Percentiles rank a stretch among this genome's conserved stretches.
These are phyloP conservation scores for Hecatera dysodea DNA, from an alignment of 2,888 invertebrate species.

Conservation along the genomic window DNA sequence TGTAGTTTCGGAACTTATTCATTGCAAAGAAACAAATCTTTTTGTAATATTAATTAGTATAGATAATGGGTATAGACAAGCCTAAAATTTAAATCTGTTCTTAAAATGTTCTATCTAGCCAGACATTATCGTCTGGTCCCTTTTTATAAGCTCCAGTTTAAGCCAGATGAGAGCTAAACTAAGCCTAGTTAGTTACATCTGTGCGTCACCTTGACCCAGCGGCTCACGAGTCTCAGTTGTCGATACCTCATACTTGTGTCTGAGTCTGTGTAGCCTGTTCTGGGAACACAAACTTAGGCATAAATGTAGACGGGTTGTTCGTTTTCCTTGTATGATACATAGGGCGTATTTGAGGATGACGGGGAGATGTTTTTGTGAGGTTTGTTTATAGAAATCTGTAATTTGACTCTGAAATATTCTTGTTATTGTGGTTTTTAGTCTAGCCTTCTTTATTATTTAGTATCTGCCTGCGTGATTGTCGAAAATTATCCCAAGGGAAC, in stretches of 20 bases:
- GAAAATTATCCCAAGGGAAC: too few relatives aligned
- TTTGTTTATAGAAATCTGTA: not conserved
- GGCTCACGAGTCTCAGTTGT: slow-evolving; percentile 24
- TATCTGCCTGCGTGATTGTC: too few relatives aligned
- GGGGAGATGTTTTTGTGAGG: not conserved
- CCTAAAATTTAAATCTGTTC: too few relatives aligned
- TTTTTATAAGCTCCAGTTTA: slow-evolving; percentile 4
- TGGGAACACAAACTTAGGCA: slow-evolving; percentile 19
- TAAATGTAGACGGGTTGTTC: slow-evolving; percentile 18
- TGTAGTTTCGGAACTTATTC: too few relatives aligned
- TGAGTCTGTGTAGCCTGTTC: slow-evolving; percentile 35
- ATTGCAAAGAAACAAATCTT: too few relatives aligned
- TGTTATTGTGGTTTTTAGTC: slow-evolving; percentile 2
- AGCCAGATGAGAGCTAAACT: slow-evolving; percentile 7
- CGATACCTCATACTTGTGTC: slow-evolving; percentile 37
- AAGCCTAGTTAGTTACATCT: slow-evolving; percentile 37
- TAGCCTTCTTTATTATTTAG: too few relatives aligned
- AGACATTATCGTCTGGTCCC: not conserved
- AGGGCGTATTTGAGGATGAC: not conserved
- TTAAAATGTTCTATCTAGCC: too few relatives aligned
- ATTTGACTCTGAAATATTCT: not conserved
- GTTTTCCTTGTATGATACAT: slow-evolving; percentile 56
- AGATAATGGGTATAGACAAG: too few relatives aligned
- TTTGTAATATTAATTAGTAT: too few relatives aligned
- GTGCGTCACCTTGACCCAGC: slow-evolving; percentile 48